A percentile compares a stretch with the other conserved stretches of the same genome.
These are phyloP conservation scores for Labeo rohita DNA, from an alignment of 2,113 vertebrate genomes.

Conservation along the genomic window DNA sequence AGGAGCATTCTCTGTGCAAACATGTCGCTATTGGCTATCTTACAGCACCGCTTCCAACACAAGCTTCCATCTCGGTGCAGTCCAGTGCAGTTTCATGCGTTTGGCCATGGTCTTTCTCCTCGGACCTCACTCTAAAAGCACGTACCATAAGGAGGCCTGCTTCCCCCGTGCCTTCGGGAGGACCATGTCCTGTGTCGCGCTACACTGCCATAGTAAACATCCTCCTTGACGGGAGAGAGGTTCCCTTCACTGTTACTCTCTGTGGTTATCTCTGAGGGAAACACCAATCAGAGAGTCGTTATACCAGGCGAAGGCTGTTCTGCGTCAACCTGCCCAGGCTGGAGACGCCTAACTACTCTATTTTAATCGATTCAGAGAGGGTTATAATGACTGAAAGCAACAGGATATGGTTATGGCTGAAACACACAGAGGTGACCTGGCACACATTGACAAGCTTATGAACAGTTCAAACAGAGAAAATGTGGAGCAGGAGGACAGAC, in stretches of 20 bases:
- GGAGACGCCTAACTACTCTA: slow-evolving; percentile 15
- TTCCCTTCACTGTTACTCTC: slow-evolving; percentile 91
- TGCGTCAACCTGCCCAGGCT: slow-evolving; percentile 1
- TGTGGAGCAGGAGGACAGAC: slow-evolving; percentile 51
- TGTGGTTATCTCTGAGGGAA: slow-evolving; percentile 87
- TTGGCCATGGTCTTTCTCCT: slow-evolving; percentile 64
- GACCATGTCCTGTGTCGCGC: slow-evolving; percentile 79
- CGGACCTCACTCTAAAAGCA: slow-evolving; percentile 55
- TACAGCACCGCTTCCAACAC: slow-evolving; percentile 51
- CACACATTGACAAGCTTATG: slow-evolving; percentile 65
- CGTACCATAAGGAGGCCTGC: slow-evolving; percentile 83
- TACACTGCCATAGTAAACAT: slow-evolving; percentile 84
- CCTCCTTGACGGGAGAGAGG: slow-evolving; percentile 82
- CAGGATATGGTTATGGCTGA: slow-evolving; percentile 65
- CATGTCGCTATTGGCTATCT: slow-evolving; percentile 59
- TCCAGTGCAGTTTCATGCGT: slow-evolving; percentile 72
- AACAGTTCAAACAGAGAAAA: slow-evolving; percentile 31
- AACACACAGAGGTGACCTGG: slow-evolving; percentile 60
- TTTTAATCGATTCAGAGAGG: neutral
- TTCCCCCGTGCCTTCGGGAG: slow-evolving; percentile 76
- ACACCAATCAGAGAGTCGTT: slow-evolving; percentile 75
- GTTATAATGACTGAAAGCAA: slow-evolving; percentile 24
- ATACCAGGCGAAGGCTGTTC: slow-evolving; percentile 41
- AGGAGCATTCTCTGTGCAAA: slow-evolving; percentile 69
- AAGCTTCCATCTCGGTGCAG: slow-evolving; percentile 70